phyloP scores from a whole-genome alignment of 2,113 vertebrate genomes.

The Garra rufa region DNA sequence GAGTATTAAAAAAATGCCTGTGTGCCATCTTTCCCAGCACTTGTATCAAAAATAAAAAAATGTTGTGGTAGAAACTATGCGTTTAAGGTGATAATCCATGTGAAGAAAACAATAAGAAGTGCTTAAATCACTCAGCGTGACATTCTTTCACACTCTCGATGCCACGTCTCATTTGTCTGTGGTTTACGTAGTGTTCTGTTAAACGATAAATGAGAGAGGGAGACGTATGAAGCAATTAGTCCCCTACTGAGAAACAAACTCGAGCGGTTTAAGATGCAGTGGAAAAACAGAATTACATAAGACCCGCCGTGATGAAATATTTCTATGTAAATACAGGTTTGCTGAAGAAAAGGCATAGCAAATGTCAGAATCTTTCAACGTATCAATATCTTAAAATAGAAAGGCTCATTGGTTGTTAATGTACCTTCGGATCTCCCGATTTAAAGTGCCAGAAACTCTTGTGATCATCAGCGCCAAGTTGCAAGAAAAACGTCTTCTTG shows the following conservation, averaged over 20 bases:
- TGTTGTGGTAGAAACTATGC: slow-evolving; percentile 15
- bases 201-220: slow-evolving; percentile 35
- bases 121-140: slow-evolving; percentile 23
- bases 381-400: slow-evolving; percentile 28
- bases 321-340: slow-evolving; percentile 41
- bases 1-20: slow-evolving; percentile 1
- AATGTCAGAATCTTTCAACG: slow-evolving; percentile 31
- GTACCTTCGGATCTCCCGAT: slow-evolving; percentile 15
- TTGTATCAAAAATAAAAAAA: background rate
- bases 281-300: slow-evolving; percentile 30
- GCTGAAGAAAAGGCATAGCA: background rate
- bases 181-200: slow-evolving; percentile 33
- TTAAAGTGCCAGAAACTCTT: slow-evolving; percentile 3
- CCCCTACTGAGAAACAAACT: slow-evolving; percentile 48
- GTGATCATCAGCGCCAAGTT: background rate
- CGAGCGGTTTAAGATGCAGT: too few species aligned
- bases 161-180: slow-evolving; percentile 46
- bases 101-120: background rate
- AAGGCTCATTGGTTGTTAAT: slow-evolving; percentile 43
- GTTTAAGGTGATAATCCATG: slow-evolving; percentile 19
- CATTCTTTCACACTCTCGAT: slow-evolving; percentile 34
- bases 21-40: slow-evolving; percentile 17
- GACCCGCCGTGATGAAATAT: slow-evolving; percentile 21
- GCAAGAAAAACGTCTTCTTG: slow-evolving; percentile 7
- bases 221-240: slow-evolving; percentile 40